phyloP scores from a whole-genome alignment of 1,140 invertebrate species.

The Wasmannia auropunctata region DNA sequence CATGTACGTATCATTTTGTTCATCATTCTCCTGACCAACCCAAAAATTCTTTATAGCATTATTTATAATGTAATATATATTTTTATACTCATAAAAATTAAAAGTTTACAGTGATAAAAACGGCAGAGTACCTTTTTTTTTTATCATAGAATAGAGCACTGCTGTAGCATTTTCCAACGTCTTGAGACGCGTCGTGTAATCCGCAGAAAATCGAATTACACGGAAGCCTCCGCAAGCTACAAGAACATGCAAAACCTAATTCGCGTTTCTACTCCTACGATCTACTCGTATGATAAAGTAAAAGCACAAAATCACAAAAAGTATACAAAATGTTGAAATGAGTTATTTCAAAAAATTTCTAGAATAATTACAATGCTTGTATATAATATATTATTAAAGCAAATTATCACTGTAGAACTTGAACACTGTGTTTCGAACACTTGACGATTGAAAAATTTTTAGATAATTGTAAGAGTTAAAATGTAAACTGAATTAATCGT shows the following conservation, averaged over 20 bases:
- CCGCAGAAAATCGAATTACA: slow-evolving; percentile 41
- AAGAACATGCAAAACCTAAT: slow-evolving; percentile 17
- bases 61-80: neutral
- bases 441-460: neutral
- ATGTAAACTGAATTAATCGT: neutral
- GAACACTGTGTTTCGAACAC: neutral
- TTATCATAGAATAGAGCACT: neutral
- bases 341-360: neutral
- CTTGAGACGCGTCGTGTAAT: slow-evolving; percentile 36
- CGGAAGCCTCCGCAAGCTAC: slow-evolving; percentile 13
- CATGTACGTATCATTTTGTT: neutral
- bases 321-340: neutral
- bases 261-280: neutral
- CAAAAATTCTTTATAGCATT: neutral
- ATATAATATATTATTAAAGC: neutral
- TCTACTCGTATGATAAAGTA: neutral
- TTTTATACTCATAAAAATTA: neutral
- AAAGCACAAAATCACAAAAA: neutral
- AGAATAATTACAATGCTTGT: neutral
- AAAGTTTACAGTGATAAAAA: neutral
- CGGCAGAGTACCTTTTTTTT: neutral
- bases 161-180: slow-evolving; percentile 2
- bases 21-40: neutral
- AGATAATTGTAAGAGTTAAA: neutral
- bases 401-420: neutral